Percentiles rank a stretch among this genome's conserved stretches.
phyloP scores from a whole-genome alignment of 2,888 invertebrate species.

The Cyclophora punctaria region DNA sequence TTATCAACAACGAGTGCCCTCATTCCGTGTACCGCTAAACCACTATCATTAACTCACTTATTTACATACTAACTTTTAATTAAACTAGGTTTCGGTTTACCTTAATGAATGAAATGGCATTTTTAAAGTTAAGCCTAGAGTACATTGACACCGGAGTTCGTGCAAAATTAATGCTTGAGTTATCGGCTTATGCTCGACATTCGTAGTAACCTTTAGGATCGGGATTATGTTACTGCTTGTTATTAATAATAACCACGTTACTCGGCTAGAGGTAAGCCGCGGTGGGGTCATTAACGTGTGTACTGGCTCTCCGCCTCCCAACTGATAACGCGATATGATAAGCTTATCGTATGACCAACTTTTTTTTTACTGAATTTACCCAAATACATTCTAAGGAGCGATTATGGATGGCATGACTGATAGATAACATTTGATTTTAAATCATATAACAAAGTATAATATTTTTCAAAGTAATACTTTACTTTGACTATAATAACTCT shows the following conservation, averaged over 20 bases:
- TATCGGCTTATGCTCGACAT: slow-evolving; percentile 15
- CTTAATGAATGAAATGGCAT: slow-evolving; percentile 3
- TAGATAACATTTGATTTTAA: too few relatives aligned
- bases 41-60: too few relatives aligned
- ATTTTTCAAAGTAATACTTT: too few relatives aligned
- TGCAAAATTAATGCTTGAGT: slow-evolving; percentile 6
- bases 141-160: slow-evolving; percentile 8
- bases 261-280: slow-evolving; percentile 2
- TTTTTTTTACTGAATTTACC: slow-evolving; percentile 30
- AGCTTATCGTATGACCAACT: slow-evolving; percentile 51
- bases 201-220: slow-evolving; percentile 15
- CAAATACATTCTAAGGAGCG: neutral
- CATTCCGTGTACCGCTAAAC: too few relatives aligned
- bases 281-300: slow-evolving; percentile 6
- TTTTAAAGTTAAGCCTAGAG: slow-evolving; percentile 2
- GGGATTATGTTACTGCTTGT: slow-evolving; percentile 15
- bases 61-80: neutral
- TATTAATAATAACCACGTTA: slow-evolving; percentile 12
- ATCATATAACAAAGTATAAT: too few relatives aligned
- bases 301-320: slow-evolving; percentile 6
- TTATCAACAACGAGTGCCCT: too few relatives aligned
- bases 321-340: slow-evolving; percentile 42
- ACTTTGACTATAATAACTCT: too few relatives aligned
- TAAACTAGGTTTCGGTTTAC: slow-evolving; percentile 12
- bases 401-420: slow-evolving; percentile 1